Evolutionary conservation across 2,797 vertebrate species (phyloP), one percentile per base, ranked within the genome.

Genomic region (Pterois miles): DNA sequence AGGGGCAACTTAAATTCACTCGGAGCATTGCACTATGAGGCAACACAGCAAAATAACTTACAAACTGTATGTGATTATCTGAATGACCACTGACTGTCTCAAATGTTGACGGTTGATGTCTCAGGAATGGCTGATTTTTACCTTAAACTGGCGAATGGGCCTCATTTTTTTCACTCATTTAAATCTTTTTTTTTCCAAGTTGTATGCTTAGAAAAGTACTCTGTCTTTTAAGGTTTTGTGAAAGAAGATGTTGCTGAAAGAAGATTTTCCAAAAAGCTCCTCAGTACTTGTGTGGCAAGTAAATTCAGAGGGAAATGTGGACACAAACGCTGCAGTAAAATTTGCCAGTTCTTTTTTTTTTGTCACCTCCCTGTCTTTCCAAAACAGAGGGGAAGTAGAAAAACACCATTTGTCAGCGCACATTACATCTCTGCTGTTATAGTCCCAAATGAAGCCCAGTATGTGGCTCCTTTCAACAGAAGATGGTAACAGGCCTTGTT

Each of bases 401-500:
- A 52, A 90, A 92, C 84, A 87, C 86, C 78, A 91, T 93, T 93
- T 93, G 89, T 92, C 76, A 69, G 74, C 46, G 85, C 79, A 83
- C 88, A 91, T 91, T 92, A 90, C 82, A 82, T 88, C 73, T 92
- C 87, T 84, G 86, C 86, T 88, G 85, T 81, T 89, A 88, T 78
- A 80, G 82, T 89, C 88, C 88, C 83, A 82, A 92, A 88, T 91
- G 88, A 92, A 92, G 87, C 89, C 81, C 91, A 86, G 92, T 91
- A 90, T 93, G 89, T 91, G 91, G 90, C 80, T 89, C 85, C 85
- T 91, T 92, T 90, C 86, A 91, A 84, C 88, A 90, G 88, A 92
- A 88, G 91, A 93, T 85, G 89, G 86, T 92, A 92, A 92, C 91
- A 93, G 88, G 90, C 90, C 81, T 90, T 86, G 90, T 86, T 95